Evolutionary conservation across 1,140 invertebrate species (phyloP).

Genomic region (Eupeodes corollae): DNA sequence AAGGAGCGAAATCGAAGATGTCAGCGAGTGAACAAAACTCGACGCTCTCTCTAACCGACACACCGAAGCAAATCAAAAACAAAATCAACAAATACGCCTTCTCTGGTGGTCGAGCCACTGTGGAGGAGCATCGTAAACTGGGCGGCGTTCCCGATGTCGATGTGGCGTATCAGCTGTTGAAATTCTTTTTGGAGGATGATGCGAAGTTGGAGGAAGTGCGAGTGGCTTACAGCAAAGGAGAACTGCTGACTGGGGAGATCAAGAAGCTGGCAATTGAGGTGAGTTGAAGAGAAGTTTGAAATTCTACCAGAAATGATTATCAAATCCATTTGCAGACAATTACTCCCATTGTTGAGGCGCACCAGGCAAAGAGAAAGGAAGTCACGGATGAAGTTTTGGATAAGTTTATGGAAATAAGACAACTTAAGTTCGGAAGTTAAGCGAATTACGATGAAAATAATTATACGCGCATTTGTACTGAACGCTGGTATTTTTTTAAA

Average conservation of each 20-base stretch:
- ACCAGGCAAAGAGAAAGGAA: conserved; percentile 68
- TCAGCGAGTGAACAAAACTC: conserved; percentile 89
- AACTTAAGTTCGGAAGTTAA: conserved; percentile 48
- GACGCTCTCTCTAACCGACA: conserved; percentile 91
- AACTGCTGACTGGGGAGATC: conserved; percentile 85
- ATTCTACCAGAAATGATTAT: neutral
- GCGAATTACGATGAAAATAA: too few relatives aligned
- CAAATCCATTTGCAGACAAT: conserved; percentile 25
- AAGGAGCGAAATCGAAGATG: conserved; percentile 97
- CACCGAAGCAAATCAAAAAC: conserved; percentile 92
- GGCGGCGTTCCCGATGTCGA: conserved; percentile 96
- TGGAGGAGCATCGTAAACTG: conserved; percentile 82
- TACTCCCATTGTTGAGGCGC: conserved; percentile 59
- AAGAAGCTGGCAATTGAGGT: conserved; percentile 81
- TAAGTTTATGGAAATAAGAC: conserved; percentile 73
- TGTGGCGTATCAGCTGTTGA: conserved; percentile 90
- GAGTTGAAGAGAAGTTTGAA: neutral
- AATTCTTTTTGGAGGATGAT: conserved; percentile 94
- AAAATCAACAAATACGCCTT: conserved; percentile 99
- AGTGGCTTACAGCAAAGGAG: conserved; percentile 76
- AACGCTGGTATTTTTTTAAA: too few relatives aligned
- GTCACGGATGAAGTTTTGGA: conserved; percentile 80
- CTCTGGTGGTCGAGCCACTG: conserved; percentile 85
- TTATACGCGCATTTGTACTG: too few relatives aligned
- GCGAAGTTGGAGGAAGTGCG: conserved; percentile 70